Base-by-base conservation (phyloP, 2,888 invertebrate genomes). In the Pseudanteris insignis region DNA sequence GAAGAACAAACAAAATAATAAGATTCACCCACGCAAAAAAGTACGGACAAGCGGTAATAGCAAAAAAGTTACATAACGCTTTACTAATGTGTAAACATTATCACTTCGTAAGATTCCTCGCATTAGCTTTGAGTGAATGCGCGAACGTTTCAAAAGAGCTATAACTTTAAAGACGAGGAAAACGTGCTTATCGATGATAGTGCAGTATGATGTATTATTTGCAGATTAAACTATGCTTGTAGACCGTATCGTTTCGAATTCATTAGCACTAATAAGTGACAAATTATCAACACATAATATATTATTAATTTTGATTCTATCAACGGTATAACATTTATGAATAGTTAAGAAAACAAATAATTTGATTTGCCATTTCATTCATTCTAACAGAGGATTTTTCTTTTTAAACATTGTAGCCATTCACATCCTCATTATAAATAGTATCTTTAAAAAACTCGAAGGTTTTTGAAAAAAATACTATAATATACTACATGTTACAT, bases 41-140 rank as follows among this genome's bases (percentile, higher is more conserved):
- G 28, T 25, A 28, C 41, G 9, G 41, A 51, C 41, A 54, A 61
- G 43, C 54, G 66, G 69, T 66, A 70, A 70, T 60, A 40, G 30
- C 46, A 36, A 15, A 43, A 48, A 7, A 13, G 25, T 71, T 70
- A 65, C 65, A 60, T 67, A 69, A 71, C 26, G 25, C 18, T 3
- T 18, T 18, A 18, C 43, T 54, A 58, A 65, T 60, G 50, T 34
- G 28, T 33, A 61, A 61, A 53, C 54, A 61, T 62, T 62, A 48
- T 34, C 50, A 36, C 46, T 36, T 46, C 21, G 32, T n/a, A 46
- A 32, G 32, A 34, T 28, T 12, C 29, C 15, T 11, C 13, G 26
- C 32, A 6, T 33, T 8, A 12, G 34, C 41, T 61, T 40, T 43
- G 43, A 54, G 48, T 53, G 2, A n/a, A 13, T 18, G 32, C 36